Conservation (phyloP, 1,140 invertebrate species). For the Lordiphosa stackelbergi region DNA sequence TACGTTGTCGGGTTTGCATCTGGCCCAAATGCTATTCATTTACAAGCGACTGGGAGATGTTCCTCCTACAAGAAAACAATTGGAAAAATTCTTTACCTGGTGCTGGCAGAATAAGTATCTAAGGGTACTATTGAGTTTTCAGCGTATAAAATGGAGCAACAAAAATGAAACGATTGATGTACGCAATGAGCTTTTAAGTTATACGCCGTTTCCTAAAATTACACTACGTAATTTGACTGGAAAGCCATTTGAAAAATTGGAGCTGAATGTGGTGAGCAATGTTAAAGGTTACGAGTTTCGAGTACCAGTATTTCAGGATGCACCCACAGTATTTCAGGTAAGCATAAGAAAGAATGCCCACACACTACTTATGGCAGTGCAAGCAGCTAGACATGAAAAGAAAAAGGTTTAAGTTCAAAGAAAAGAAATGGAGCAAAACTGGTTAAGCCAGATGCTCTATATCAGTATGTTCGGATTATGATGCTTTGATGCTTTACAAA, state of each 20-base stretch:
- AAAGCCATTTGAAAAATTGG: constrained; percentile 3
- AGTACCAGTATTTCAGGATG: constrained; percentile 44
- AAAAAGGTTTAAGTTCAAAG: no score
- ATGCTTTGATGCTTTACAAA: no score
- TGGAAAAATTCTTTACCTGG: constrained; percentile 40
- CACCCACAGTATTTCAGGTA: constrained; percentile 35
- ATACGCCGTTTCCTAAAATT: constrained; percentile 48
- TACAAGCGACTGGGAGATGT: background rate
- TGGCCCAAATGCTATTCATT: constrained; percentile 38
- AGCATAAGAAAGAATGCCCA: background rate
- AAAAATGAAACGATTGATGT: background rate
- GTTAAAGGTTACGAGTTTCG: constrained; percentile 35
- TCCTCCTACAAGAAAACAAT: background rate
- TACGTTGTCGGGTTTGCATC: constrained; percentile 27
- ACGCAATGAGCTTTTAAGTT: constrained; percentile 29
- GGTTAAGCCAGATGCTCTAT: no score
- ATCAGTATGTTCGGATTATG: no score
- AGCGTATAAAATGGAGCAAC: background rate
- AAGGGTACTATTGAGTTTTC: constrained; percentile 37
- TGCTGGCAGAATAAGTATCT: constrained; percentile 45
- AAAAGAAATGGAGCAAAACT: no score
- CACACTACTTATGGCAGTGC: no score
- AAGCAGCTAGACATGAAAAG: no score
- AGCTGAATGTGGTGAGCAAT: constrained; percentile 14
- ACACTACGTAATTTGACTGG: constrained; percentile 25